Conservation (phyloP, 2,888 invertebrate species). For the Sphaeridia pumilis region DNA sequence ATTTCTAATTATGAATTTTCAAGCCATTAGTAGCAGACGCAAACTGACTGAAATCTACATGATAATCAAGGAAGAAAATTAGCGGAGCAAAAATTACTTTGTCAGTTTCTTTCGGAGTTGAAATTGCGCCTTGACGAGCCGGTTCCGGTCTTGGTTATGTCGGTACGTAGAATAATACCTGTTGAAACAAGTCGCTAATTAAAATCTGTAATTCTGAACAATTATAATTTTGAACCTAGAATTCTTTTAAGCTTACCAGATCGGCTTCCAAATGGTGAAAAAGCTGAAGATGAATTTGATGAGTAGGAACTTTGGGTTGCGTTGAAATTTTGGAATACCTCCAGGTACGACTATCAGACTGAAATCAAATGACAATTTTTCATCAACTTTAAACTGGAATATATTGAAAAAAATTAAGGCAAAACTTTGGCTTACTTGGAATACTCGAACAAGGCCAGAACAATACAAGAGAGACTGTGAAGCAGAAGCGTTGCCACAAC, state of each 20-base stretch:
- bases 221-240: too few relatives aligned
- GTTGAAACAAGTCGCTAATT: too few relatives aligned
- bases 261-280: conserved; percentile 13
- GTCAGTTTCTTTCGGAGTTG: conserved; percentile 11
- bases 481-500: conserved; percentile 6
- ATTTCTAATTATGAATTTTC: too few relatives aligned
- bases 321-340: conserved; percentile 9
- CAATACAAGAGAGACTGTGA: conserved; percentile 12
- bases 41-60: too few relatives aligned
- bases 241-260: too few relatives aligned
- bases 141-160: conserved; percentile 11
- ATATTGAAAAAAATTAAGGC: too few relatives aligned
- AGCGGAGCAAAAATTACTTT: too few relatives aligned
- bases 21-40: too few relatives aligned
- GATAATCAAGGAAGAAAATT: too few relatives aligned
- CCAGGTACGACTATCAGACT: conserved; percentile 12
- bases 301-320: conserved; percentile 6
- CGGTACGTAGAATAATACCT: conserved; percentile 16
- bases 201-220: too few relatives aligned
- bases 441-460: conserved; percentile 12
- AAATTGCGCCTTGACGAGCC: conserved; percentile 9
- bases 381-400: too few relatives aligned
- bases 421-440: conserved; percentile 12
- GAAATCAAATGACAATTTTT: too few relatives aligned
- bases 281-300: conserved; percentile 14